Percentiles rank a stretch among this genome's conserved stretches.
phyloP scores from a whole-genome alignment of 2,888 invertebrate genomes.

The Trypoxylon attenuatum region DNA sequence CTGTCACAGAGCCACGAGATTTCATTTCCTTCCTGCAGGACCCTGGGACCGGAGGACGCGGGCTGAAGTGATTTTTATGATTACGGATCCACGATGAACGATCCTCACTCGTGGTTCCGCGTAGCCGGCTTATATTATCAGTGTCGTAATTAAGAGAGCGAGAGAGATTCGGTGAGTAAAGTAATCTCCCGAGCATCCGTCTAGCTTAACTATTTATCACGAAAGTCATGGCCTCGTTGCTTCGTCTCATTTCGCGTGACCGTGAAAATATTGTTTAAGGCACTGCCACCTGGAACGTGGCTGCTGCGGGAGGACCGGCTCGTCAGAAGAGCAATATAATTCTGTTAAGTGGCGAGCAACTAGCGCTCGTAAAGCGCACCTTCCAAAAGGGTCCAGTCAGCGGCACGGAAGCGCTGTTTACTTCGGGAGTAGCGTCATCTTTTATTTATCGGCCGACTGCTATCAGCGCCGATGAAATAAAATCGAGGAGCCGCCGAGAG shows the following conservation, averaged over 20 bases:
- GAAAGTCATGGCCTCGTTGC: neutral
- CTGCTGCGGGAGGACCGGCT: neutral
- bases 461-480: neutral
- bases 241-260: neutral
- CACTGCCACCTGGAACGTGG: too few species aligned
- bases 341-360: neutral
- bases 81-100: slow-evolving; percentile 11
- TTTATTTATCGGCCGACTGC: neutral
- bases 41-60: neutral
- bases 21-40: slow-evolving; percentile 47
- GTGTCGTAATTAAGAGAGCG: slow-evolving; percentile 10
- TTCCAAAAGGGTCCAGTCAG: neutral
- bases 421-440: neutral
- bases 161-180: slow-evolving; percentile 9
- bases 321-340: neutral
- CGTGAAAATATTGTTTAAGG: neutral
- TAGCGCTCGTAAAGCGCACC: neutral
- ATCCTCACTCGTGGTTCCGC: neutral
- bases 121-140: neutral
- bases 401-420: neutral
- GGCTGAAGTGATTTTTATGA: slow-evolving; percentile 42
- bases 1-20: slow-evolving; percentile 51
- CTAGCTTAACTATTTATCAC: neutral
- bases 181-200: neutral
- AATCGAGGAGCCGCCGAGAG: neutral